Evolutionary conservation across 2,888 invertebrate genomes (phyloP), one percentile per base, ranked within the genome.

Genomic region (Drosophila sordidula): DNA sequence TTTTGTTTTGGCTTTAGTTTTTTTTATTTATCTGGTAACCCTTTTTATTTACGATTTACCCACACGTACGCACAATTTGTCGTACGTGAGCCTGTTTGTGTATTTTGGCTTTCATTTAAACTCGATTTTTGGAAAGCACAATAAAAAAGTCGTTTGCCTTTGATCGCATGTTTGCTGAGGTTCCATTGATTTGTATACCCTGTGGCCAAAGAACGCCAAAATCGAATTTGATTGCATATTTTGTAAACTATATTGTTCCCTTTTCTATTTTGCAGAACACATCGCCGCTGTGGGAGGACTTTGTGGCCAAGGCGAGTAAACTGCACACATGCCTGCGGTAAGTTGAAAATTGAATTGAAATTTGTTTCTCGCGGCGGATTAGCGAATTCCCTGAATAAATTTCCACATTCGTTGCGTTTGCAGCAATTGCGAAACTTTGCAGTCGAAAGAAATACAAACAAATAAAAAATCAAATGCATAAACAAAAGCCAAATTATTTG

Each of bases 211-310:
- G 18, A 41, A 29, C 29, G 29, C 6, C 14, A 11, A 3, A 18
- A 18, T 4, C 5, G 12, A 18, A 18, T 52, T 41, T 29, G 9
- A 9, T 42, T 36, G 8, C n/a, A 9, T 49, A 34, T 44, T 29
- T 42, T 18, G 25, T 11, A 47, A 9, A 54, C 14, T 34, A 39
- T 39, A 16, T 54, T 34, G 4, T 25, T 16, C 0, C 32, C n/a
- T 9, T 22, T 6, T 6, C n/a, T 44, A 47, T 56, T 50, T 89
- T 91, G 85, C 95, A 98, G 98, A 97, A 95, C 93, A 97, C 97
- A 88, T 95, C 97, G 86, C 97, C 98, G 62, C 94, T 98, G 90
- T 98, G 98, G 98, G 98, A 99, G 93, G 98, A 98, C 93, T 96
- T 98, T 89, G 95, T 97, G 91, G 95, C 96, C 57, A 98, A 98